Base-by-base conservation (phyloP, 2,797 vertebrate genomes). In the Peromyscus nudipes region DNA sequence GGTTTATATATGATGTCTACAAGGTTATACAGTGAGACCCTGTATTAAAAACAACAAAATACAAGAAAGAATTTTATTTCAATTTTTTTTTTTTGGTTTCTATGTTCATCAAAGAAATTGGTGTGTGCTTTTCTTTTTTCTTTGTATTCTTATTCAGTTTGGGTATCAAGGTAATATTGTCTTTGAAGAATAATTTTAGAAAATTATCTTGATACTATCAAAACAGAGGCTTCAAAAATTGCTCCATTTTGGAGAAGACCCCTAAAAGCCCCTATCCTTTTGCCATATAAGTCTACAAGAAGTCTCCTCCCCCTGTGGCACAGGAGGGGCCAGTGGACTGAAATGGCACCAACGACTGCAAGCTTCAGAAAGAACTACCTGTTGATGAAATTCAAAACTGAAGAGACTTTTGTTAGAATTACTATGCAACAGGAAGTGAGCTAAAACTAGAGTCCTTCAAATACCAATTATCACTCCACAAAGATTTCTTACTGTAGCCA, bases 251-350 rank as follows among this genome's bases (percentile, higher is more conserved):
- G 65, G 85, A 96, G 46, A 57, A 75, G 6, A 37, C 46, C 88
- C 94, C 95, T 84, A 95, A 49, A 46, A 96, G 95, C 89, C 82
- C 91, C 94, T 96, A 93, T 91, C 85, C 71, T 88, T 89, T 85
- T 94, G 89, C 65, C 60, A 81, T 76, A 69, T 65, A 88, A 85
- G 79, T 92, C 73, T 89, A 91, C 21, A 85, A 40, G 87, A 91
- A 95, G 64, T 40, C n/a, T 94, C 73, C 91, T 34, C 86, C 46
- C 46, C 25, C 27, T 46, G 82, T 84, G 40, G 86, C 64, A 94
- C 3, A 49, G 62, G 79, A 91, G 55, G 27, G 27, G 40, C 49
- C 57, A 77, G 21, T 89, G 25, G 14, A 55, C 76, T 92, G 43
- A 65, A 94, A 77, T 86, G 88, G 83, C 62, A 95, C 40, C 16